These are phyloP conservation scores for Uropetala carovei DNA, from an alignment of 2,888 invertebrate species.

Conservation along the genomic window DNA sequence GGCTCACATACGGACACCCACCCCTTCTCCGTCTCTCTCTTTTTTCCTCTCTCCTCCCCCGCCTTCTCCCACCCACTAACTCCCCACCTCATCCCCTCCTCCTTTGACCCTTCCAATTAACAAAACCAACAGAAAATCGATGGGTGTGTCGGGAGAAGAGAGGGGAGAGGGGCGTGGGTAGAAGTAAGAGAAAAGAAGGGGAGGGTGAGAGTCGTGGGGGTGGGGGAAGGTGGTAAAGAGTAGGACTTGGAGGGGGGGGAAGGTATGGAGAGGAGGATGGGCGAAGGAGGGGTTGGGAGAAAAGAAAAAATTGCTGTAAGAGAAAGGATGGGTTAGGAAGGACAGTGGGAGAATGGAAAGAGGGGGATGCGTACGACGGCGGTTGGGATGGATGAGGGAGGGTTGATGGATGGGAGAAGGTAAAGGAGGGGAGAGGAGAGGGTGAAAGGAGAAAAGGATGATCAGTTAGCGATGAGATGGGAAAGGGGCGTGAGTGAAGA, in stretches of 20 bases:
- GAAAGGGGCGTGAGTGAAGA: background rate
- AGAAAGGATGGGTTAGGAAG: background rate
- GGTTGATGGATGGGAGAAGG: background rate
- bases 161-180: background rate
- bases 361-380: background rate
- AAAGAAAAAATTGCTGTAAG: background rate
- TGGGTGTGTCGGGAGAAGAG: conserved; percentile 52
- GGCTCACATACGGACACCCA: background rate
- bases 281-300: background rate
- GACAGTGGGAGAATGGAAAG: too few relatives aligned
- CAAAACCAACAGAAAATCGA: conserved; percentile 64
- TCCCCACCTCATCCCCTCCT: background rate
- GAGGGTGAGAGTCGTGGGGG: background rate
- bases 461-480: background rate
- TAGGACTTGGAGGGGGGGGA: background rate
- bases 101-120: conserved; percentile 61
- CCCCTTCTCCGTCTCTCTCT: background rate
- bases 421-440: background rate
- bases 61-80: background rate
- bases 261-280: background rate
- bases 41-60: background rate
- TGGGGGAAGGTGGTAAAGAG: background rate
- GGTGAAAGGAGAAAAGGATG: background rate
- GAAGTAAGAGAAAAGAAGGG: background rate
- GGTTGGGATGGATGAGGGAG: background rate